Base-by-base conservation (phyloP, 2,797 vertebrate species). In the Channa striata region DNA sequence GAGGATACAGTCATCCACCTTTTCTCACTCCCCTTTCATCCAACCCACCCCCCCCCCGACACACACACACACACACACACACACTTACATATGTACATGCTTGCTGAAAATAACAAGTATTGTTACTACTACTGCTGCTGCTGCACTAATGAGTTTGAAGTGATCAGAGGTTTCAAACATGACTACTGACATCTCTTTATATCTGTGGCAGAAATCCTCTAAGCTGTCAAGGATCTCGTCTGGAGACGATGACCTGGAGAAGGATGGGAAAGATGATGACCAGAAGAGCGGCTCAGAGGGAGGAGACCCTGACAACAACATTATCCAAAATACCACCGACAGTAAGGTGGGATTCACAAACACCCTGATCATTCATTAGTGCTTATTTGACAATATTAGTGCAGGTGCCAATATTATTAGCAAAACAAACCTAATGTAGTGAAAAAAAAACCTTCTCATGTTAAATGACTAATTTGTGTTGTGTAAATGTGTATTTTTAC, bases 141-240 rank as follows among this genome's bases (percentile, higher is more conserved):
- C 37, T 39, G 37, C 25, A 30, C 25, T 30, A 30, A 30, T 4
- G 6, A 30, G 11, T 37, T 11, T 1, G 9, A 37, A 37, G 36
- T 37, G 37, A 40, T 5, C 4, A 40, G 37, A 40, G 16, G 12
- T 42, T 42, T 6, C 14, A 42, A 13, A 16, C 13, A 5, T 42
- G 14, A 12, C 36, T 37, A 30, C 5, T 10, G 42, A 59, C n/a
- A 37, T 20, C 25, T 71, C 3, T 65, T 61, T 78, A 59, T 68
- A 21, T 87, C 46, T 50, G 64, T 68, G 87, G 80, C 83, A 97
- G 95, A 97, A 97, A 92, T 96, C 95, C 62, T 96, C 96, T 65
- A 98, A 99, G 93, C 94, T 96, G 92, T 97, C 95, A 66, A 94
- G 96, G 93, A 96, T 96, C 90, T 96, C 96, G 69, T 96, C 96